Conservation (phyloP, 2,888 invertebrate species). For the Mythimna loreyi region DNA sequence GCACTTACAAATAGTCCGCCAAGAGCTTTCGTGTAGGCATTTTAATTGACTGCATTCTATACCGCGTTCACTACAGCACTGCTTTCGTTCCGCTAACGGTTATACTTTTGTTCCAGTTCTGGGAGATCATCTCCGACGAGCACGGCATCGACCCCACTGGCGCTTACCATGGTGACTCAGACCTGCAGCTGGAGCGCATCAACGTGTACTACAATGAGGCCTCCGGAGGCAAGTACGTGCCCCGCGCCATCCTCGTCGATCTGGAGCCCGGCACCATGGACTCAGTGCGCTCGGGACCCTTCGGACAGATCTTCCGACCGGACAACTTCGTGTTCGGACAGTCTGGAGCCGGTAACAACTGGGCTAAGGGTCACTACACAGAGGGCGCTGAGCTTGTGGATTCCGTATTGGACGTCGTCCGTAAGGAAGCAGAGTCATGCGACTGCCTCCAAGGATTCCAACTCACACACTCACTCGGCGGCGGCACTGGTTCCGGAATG, state of each 20-base stretch:
- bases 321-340: conserved; percentile 99
- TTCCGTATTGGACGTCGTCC: conserved; percentile 95
- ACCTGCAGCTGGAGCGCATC: conserved; percentile 98
- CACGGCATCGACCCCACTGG: conserved; percentile 98
- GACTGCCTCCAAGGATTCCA: conserved; percentile 98
- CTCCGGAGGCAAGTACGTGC: conserved; percentile 98
- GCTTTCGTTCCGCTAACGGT: conserved; percentile 91
- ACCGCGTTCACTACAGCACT: conserved; percentile 60
- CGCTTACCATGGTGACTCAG: conserved; percentile 97
- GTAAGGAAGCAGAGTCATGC: conserved; percentile 97
- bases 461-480: conserved; percentile 94
- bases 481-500: conserved; percentile 90
- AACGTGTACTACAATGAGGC: conserved; percentile 99
- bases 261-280: conserved; percentile 99
- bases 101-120: conserved; percentile 92
- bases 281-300: conserved; percentile 98
- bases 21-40: conserved; percentile 81
- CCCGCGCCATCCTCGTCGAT: conserved; percentile 97
- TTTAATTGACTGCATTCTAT: conserved; percentile 78
- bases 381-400: conserved; percentile 95
- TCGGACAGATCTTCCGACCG: conserved; percentile 98
- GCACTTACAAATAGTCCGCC: conserved; percentile 74
- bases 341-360: conserved; percentile 96
- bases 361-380: conserved; percentile 98
- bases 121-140: conserved; percentile 99